phyloP scores from a whole-genome alignment of 1,140 invertebrate species.

The Drosophila lacteicornis region DNA sequence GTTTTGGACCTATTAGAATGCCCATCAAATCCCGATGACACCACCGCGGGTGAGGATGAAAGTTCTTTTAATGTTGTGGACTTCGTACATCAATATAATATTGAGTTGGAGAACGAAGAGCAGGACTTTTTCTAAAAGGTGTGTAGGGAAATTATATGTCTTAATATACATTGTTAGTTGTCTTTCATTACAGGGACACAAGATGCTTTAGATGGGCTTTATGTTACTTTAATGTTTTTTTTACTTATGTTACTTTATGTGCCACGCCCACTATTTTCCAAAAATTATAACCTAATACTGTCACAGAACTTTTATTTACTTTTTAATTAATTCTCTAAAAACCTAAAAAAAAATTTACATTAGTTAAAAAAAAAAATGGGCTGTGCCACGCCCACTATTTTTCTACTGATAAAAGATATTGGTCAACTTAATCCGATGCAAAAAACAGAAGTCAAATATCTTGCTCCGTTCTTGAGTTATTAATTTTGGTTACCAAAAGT shows the following conservation, averaged over 20 bases:
- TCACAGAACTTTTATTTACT: no score
- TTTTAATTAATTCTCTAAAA: no score
- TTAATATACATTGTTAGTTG: neutral
- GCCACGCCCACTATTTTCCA: no score
- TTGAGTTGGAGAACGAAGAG: constrained; percentile 3
- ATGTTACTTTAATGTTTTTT: no score
- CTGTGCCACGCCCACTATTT: constrained; percentile 4
- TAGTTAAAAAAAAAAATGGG: neutral
- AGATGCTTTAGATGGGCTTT: no score
- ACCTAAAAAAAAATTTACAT: neutral
- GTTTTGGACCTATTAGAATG: neutral
- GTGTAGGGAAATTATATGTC: neutral
- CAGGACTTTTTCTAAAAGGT: constrained; percentile 3
- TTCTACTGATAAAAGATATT: constrained; percentile 2
- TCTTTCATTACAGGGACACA: neutral
- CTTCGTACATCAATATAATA: neutral
- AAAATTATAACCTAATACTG: no score
- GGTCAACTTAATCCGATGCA: constrained; percentile 3
- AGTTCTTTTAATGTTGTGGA: no score
- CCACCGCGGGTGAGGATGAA: no score
- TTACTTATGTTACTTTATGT: no score
- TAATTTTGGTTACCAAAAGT: no score
- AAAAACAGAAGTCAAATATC: neutral
- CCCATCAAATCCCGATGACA: no score
- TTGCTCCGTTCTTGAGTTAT: no score